Evolutionary conservation across 2,888 invertebrate species (phyloP).

Genomic region (Deroplatys truncata): DNA sequence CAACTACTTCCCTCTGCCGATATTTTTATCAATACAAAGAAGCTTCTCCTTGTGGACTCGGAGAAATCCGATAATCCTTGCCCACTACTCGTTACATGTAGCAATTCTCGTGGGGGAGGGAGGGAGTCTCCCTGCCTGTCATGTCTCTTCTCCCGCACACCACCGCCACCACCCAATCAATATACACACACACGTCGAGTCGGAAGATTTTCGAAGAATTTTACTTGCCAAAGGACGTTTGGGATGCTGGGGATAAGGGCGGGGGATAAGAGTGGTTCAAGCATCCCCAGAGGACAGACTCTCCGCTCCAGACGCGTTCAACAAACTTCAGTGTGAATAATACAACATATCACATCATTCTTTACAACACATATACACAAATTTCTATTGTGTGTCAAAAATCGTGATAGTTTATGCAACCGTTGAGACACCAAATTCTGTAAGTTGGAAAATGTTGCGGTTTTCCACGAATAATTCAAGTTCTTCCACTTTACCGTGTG

Average conservation of each 20-base stretch:
- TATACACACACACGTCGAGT: neutral
- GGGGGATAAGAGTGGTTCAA: neutral
- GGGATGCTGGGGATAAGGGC: neutral
- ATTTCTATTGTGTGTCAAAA: too few species aligned
- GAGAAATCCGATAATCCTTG: neutral
- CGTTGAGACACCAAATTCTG: too few species aligned
- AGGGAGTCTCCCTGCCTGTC: neutral
- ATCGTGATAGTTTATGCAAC: too few species aligned
- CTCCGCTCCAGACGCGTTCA: too few species aligned
- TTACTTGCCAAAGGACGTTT: slow-evolving; percentile 8
- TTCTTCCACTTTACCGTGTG: too few species aligned
- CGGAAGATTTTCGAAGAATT: slow-evolving; percentile 10
- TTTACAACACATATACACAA: too few species aligned
- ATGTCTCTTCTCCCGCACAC: neutral
- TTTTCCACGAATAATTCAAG: too few species aligned
- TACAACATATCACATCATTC: too few species aligned
- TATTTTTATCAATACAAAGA: neutral
- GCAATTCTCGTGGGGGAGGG: neutral
- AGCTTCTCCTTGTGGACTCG: neutral
- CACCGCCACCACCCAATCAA: slow-evolving; percentile 6
- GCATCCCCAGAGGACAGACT: too few species aligned
- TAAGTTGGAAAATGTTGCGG: too few species aligned
- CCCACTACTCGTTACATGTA: neutral
- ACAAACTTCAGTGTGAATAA: too few species aligned
- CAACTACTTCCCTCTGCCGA: neutral